phyloP scores from a whole-genome alignment of 2,888 invertebrate species.

The Dasysyrphus albostriatus region DNA sequence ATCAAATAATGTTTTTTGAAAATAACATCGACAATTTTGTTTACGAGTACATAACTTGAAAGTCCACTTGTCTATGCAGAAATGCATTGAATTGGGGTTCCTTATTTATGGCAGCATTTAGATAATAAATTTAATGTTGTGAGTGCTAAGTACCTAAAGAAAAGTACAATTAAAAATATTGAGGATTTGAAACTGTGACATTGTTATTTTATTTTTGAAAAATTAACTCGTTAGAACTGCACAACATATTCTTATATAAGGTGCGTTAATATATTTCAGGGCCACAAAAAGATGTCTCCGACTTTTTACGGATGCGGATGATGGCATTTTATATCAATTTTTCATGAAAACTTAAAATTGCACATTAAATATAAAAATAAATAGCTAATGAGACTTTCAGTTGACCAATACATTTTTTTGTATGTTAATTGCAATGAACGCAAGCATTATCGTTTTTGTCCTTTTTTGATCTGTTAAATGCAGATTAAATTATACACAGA shows the following conservation, averaged over 20 bases:
- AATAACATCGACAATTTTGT: conserved; percentile 33
- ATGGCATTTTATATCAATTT: background rate
- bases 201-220: background rate
- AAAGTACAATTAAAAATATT: background rate
- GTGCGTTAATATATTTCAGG: background rate
- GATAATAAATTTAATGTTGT: conserved; percentile 20
- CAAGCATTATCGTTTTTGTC: no score
- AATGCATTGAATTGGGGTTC: background rate
- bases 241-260: no score
- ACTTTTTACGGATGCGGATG: background rate
- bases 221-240: background rate
- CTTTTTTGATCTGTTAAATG: no score
- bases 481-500: no score
- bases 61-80: conserved; percentile 2
- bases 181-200: background rate
- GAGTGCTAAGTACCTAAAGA: background rate
- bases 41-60: conserved; percentile 21
- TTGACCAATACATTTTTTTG: no score
- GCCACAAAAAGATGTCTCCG: background rate
- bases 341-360: no score
- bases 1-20: conserved; percentile 31
- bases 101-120: conserved; percentile 5
- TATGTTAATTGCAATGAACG: no score
- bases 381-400: no score
- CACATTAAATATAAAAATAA: no score